Evolutionary conservation across 53 echinoderm and acorn worm species (phyloP), one percentile per base, ranked within the genome.

Genomic region (Paelopatides confundens): DNA sequence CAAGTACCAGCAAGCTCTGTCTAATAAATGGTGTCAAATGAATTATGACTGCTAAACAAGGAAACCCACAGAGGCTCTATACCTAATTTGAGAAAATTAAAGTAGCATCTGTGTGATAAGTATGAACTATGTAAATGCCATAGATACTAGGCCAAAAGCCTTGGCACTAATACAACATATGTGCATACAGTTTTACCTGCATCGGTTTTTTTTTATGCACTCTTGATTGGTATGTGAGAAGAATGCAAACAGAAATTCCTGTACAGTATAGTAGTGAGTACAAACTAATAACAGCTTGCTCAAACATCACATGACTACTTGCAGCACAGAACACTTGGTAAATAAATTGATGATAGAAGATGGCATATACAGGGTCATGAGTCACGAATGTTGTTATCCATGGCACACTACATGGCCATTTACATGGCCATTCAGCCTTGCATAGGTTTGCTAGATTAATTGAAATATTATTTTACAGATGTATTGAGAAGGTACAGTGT

Each of bases 31-130:
- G 46, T 74, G 47, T 74, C 74, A 74, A 74, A 74, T 74, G 74
- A 74, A 74, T 74, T 74, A 74, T 74, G 74, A 74, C 74, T 74
- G 74, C 74, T 74, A 74, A 74, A 74, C 74, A 74, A 74, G 74
- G 74, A 74, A 74, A 74, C 74, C 74, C n/a, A 74, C 74, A n/a
- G 74, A 74, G 74, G 74, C 74, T 24, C 38, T 40, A 74, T 40
- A 74, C 38, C 74, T 43, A 74, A 74, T 74, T 70, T 74, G 39
- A 74, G 46, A 46, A 74, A 74, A 74, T 58, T 58, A 58, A 54
- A 54, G 54, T 54, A 11, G 54, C 54, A 13, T 54, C 71, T 35
- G 71, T 26, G 71, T 18, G 71, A 74, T 27, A 74, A 26, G 29
- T 18, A 70, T 39, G 46, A 26, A 74, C 70, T 10, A 17, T 36